phyloP scores from a whole-genome alignment of 2,113 vertebrate genomes.

The Macroglossus sobrinus region DNA sequence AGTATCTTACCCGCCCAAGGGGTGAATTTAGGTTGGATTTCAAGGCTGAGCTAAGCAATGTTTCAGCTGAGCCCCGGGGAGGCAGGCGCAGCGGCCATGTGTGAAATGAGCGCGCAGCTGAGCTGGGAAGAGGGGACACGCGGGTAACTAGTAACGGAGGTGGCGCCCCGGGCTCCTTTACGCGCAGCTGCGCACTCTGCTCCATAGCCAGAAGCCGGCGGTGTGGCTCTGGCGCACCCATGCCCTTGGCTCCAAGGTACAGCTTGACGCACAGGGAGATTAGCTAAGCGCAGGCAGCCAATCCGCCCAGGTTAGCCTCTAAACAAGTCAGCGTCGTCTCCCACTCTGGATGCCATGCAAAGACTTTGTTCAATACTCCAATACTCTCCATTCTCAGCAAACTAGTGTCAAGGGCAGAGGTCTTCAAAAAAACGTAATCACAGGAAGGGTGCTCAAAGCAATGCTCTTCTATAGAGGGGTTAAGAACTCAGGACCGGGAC shows the following conservation, averaged over 20 bases:
- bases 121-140: neutral
- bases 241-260: neutral
- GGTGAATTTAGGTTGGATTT: slow-evolving; percentile 59
- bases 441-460: neutral
- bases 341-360: neutral
- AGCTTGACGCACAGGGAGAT: no score
- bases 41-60: slow-evolving; percentile 53
- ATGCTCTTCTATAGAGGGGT: neutral
- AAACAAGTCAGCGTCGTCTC: rapidly evolving
- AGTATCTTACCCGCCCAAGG: slow-evolving; percentile 47
- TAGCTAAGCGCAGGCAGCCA: neutral
- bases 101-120: neutral
- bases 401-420: neutral
- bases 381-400: neutral
- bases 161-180: neutral
- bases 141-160: rapidly evolving
- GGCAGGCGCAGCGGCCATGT: neutral
- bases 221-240: neutral
- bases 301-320: neutral
- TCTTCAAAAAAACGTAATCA: neutral
- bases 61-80: neutral
- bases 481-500: neutral
- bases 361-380: neutral
- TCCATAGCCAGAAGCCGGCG: neutral
- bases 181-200: neutral